Percentiles rank a stretch among this genome's conserved stretches.
Evolutionary conservation across 1,140 invertebrate genomes (phyloP).

Genomic region (Dendrolimus punctatus): DNA sequence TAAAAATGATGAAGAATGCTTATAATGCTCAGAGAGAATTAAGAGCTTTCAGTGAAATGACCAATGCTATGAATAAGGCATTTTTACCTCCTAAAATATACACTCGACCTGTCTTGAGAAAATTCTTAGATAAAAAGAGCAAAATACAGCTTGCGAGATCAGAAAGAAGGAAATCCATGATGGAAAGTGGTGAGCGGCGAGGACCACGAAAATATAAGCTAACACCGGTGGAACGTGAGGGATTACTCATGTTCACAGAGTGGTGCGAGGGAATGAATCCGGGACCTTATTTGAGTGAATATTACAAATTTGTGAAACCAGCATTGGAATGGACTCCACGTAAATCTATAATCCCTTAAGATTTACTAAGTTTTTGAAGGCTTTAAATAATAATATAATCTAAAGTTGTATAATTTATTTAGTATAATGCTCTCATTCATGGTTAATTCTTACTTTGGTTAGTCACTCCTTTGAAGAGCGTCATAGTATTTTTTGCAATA

Average conservation of each 20-base stretch:
- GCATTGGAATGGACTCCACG: conserved; percentile 40
- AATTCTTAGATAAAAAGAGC: conserved; percentile 43
- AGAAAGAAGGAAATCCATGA: conserved; percentile 36
- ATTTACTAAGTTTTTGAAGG: neutral
- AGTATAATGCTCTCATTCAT: too few relatives aligned
- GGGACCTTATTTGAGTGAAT: conserved; percentile 45
- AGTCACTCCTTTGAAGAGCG: too few relatives aligned
- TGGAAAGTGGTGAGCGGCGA: conserved; percentile 25
- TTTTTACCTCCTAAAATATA: conserved; percentile 69
- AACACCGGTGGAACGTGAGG: conserved; percentile 52
- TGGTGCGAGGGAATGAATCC: conserved; percentile 67
- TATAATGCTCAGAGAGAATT: conserved; percentile 75
- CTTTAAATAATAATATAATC: conserved; percentile 3
- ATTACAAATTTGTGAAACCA: conserved; percentile 49
- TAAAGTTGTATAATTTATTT: too few relatives aligned
- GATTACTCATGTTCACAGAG: conserved; percentile 63
- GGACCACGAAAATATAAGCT: conserved; percentile 31
- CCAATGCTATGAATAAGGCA: conserved; percentile 67
- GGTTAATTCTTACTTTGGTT: too few relatives aligned
- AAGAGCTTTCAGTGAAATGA: conserved; percentile 68
- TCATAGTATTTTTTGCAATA: too few relatives aligned
- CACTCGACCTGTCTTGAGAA: conserved; percentile 32
- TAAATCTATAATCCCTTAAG: conserved; percentile 19
- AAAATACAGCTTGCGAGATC: conserved; percentile 29
- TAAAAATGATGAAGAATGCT: conserved; percentile 72